These are phyloP conservation scores for Tonatia bakeri DNA, from an alignment of 2,113 vertebrate genomes.

Conservation along the genomic window DNA sequence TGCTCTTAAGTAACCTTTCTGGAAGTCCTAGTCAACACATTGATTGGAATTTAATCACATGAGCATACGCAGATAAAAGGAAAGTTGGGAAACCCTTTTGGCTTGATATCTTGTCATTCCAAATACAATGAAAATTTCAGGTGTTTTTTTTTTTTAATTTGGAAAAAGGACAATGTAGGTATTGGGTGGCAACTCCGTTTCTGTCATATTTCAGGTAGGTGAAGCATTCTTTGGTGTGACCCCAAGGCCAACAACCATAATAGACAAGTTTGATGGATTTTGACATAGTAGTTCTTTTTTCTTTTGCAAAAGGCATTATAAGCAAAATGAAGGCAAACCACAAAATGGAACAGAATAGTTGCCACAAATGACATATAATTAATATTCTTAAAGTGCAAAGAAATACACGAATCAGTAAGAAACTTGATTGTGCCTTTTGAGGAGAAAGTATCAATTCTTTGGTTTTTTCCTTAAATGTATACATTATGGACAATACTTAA, in stretches of 20 bases:
- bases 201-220: background rate
- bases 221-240: background rate
- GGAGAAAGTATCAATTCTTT: background rate
- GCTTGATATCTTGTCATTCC: background rate
- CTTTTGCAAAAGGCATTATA: background rate
- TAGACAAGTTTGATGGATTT: background rate
- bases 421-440: slow-evolving; percentile 3
- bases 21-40: background rate
- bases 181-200: background rate
- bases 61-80: no score
- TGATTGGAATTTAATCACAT: background rate
- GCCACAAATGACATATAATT: background rate
- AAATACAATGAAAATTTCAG: background rate
- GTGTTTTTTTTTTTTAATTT: background rate
- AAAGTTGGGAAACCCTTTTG: background rate
- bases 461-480: background rate
- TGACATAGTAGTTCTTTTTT: background rate
- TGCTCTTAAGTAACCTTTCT: background rate
- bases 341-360: slow-evolving; percentile 5
- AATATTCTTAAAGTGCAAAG: slow-evolving; percentile 3
- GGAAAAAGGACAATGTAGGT: background rate
- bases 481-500: background rate
- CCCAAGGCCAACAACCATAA: background rate
- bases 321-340: background rate
- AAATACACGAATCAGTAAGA: slow-evolving; percentile 6